phyloP scores from a whole-genome alignment of 1,140 invertebrate genomes.

The Conopomorpha cramerella region DNA sequence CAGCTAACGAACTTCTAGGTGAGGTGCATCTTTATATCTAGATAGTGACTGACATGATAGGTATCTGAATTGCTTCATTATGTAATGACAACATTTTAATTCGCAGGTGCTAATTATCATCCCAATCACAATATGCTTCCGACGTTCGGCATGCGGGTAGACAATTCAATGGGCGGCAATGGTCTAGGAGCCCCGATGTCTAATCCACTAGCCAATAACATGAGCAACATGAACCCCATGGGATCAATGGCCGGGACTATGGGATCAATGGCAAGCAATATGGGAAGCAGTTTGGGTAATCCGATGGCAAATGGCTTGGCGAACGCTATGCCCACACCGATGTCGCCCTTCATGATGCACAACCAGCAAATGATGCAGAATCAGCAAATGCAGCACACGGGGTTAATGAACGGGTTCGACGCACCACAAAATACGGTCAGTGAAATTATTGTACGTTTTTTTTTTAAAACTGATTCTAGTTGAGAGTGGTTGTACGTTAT shows the following conservation, averaged over 20 bases:
- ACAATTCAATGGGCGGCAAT: constrained; percentile 33
- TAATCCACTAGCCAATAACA: constrained; percentile 10
- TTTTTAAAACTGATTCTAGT: no score
- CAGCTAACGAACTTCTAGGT: constrained; percentile 55
- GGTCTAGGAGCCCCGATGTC: no score
- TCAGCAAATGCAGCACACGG: constrained; percentile 21
- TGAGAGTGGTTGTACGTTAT: no score
- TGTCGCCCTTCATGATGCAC: constrained; percentile 16
- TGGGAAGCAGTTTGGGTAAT: no score
- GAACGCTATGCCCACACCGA: constrained; percentile 1
- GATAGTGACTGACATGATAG: not conserved
- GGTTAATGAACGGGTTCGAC: constrained; percentile 40
- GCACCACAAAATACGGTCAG: constrained; percentile 27
- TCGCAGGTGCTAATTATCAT: constrained; percentile 52
- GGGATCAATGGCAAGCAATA: no score
- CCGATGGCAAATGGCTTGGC: no score
- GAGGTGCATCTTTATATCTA: constrained; percentile 5
- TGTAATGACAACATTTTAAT: no score
- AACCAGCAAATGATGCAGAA: constrained; percentile 22
- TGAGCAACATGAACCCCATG: constrained; percentile 10
- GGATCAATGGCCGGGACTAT: not conserved
- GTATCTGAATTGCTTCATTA: no score
- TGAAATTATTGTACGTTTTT: constrained; percentile 6
- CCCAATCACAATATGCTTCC: constrained; percentile 47
- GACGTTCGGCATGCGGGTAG: constrained; percentile 55